phyloP scores from a whole-genome alignment of 2,113 vertebrate genomes.

The Eupsittula cactorum region DNA sequence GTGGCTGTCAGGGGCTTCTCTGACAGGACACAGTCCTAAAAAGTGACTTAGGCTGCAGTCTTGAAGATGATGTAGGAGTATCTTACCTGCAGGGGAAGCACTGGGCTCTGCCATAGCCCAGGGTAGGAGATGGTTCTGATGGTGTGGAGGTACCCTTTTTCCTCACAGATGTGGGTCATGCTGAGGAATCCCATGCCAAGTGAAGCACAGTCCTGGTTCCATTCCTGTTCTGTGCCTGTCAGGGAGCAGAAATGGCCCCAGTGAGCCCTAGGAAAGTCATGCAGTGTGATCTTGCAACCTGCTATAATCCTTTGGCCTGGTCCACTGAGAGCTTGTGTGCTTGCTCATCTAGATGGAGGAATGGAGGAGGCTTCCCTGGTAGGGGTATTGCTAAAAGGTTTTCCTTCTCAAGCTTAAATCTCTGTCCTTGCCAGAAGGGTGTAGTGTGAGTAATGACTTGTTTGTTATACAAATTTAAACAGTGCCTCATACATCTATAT shows the following conservation, averaged over 20 bases:
- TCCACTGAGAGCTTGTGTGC: background rate
- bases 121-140: background rate
- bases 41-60: background rate
- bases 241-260: background rate
- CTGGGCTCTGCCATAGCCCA: background rate
- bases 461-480: rapidly evolving
- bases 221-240: background rate
- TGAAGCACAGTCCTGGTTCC: background rate
- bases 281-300: background rate
- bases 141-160: background rate
- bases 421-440: background rate
- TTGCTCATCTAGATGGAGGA: background rate
- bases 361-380: background rate
- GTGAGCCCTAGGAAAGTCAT: background rate
- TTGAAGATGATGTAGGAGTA: background rate
- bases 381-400: background rate
- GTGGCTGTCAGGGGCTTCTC: background rate
- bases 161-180: background rate
- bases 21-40: background rate
- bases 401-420: background rate
- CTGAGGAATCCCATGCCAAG: background rate
- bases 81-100: background rate
- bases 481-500: background rate
- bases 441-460: background rate
- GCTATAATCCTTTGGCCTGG: background rate